phyloP scores from a whole-genome alignment of 2,888 invertebrate species.

The Platynereis dumerilii region DNA sequence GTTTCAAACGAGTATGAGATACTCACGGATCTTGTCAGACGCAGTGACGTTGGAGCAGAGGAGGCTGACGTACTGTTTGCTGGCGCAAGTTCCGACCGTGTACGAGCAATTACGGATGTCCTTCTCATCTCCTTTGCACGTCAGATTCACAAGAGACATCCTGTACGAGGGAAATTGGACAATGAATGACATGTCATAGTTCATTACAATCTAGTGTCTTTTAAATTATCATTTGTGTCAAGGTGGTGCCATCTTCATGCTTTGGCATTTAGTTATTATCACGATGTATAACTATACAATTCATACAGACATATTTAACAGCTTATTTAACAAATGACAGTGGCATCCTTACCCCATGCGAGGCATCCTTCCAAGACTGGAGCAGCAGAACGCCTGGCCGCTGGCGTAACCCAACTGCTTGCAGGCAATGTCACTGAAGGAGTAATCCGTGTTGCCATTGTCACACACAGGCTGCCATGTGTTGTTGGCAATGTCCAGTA shows the following conservation, averaged over 20 bases:
- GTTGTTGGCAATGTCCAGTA: background rate
- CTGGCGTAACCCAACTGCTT: conserved; percentile 20
- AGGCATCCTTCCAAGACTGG: conserved; percentile 6
- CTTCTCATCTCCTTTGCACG: conserved; percentile 9
- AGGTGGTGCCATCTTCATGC: too few species aligned
- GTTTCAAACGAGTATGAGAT: too few species aligned
- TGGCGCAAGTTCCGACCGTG: background rate
- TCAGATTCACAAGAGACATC: background rate
- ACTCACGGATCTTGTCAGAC: too few species aligned
- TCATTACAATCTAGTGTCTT: too few species aligned
- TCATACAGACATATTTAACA: too few species aligned
- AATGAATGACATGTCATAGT: background rate
- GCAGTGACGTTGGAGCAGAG: conserved; percentile 17
- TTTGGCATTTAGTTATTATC: too few species aligned
- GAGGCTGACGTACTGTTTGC: conserved; percentile 11
- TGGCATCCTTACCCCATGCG: conserved; percentile 2
- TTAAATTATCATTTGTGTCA: conserved; percentile 3
- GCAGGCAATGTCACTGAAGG: conserved; percentile 11
- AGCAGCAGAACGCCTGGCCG: conserved; percentile 68
- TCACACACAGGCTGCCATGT: conserved; percentile 20
- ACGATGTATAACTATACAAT: too few species aligned
- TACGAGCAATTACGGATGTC: conserved; percentile 10
- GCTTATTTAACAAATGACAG: background rate
- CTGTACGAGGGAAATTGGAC: conserved; percentile 1
- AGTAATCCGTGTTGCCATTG: conserved; percentile 11